phyloP scores from a whole-genome alignment of 2,797 vertebrate species.

The Sebastes nivosus region DNA sequence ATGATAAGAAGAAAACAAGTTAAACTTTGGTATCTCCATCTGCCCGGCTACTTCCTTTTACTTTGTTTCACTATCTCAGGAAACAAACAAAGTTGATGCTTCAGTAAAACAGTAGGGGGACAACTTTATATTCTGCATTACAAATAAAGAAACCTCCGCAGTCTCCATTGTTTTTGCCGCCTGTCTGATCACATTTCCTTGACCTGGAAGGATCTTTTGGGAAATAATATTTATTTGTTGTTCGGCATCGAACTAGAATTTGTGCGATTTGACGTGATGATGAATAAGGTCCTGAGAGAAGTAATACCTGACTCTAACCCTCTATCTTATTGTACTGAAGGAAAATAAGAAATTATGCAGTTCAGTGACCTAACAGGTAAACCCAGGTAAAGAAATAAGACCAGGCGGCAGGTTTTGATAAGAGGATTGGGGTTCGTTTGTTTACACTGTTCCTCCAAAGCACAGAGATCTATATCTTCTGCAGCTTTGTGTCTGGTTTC shows the following conservation, averaged over 20 bases:
- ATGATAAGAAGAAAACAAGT: not conserved
- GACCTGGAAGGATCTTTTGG: conserved; percentile 7
- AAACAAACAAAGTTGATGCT: not conserved
- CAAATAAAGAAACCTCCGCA: not conserved
- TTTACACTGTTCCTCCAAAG: conserved; percentile 17
- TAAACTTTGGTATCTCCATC: not conserved
- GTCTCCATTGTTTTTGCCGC: not conserved
- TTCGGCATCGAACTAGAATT: not conserved
- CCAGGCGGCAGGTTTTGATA: not conserved
- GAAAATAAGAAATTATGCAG: not conserved
- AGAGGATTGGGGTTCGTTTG: not conserved
- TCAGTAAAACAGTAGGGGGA: not conserved
- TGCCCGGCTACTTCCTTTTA: not conserved
- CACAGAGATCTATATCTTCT: conserved; percentile 14
- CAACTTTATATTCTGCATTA: not conserved
- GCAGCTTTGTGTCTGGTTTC: conserved; percentile 13
- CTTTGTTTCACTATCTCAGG: not conserved
- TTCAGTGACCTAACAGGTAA: not conserved
- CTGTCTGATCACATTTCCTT: conserved; percentile 16
- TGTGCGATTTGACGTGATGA: conserved; percentile 14
- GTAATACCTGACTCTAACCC: not conserved
- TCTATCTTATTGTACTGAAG: not conserved
- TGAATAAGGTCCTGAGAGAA: conserved; percentile 19
- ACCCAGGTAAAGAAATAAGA: not conserved
- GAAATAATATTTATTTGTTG: conserved; percentile 19